A percentile compares a stretch with the other conserved stretches of the same genome.
Conservation (phyloP, 1,140 invertebrate species). For the Trichonephila inaurata region DNA sequence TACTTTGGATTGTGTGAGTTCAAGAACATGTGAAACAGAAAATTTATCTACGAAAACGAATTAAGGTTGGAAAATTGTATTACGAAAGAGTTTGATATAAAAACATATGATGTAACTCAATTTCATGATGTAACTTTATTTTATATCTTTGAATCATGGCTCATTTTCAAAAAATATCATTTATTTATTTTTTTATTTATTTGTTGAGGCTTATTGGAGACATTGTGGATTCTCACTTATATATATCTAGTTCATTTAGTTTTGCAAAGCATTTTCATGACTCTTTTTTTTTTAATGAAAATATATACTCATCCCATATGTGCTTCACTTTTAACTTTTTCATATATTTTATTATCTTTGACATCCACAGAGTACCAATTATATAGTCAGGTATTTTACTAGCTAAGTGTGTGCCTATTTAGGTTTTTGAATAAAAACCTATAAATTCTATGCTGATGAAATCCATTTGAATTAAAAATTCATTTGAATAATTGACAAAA, state of each 20-base stretch:
- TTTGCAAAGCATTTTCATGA: background rate
- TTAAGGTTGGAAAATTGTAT: background rate
- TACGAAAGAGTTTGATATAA: background rate
- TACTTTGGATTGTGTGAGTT: background rate
- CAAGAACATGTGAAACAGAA: background rate
- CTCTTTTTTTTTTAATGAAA: background rate
- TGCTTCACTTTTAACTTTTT: no score
- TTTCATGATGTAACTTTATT: background rate
- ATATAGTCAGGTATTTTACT: no score
- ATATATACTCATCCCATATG: background rate
- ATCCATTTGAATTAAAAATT: background rate
- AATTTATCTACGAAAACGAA: background rate
- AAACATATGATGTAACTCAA: background rate
- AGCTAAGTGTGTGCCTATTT: background rate
- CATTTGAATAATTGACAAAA: background rate
- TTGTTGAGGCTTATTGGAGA: background rate
- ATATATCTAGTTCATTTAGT: background rate
- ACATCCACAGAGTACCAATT: no score
- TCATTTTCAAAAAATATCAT: background rate
- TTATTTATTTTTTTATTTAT: conserved; percentile 40
- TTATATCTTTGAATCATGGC: background rate
- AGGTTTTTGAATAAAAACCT: background rate
- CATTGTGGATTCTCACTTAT: background rate
- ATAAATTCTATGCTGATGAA: background rate
- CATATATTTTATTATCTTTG: background rate